Evolutionary conservation across 2,888 invertebrate genomes (phyloP).

Genomic region (Maniola hyperantus): DNA sequence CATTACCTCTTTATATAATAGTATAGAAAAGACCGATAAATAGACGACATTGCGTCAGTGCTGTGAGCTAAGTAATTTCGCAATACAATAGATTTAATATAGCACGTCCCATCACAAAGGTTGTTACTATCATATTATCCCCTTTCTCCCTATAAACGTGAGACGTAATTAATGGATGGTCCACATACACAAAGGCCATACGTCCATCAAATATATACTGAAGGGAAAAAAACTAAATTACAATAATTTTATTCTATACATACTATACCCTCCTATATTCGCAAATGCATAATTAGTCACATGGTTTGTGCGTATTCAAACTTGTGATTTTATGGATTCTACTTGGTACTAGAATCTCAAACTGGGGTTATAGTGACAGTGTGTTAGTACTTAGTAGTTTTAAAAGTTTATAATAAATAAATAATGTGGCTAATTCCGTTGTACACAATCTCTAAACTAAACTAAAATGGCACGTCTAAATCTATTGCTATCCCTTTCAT

Average conservation of each 20-base stretch:
- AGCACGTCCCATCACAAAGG: neutral
- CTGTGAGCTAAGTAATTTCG: too few relatives aligned
- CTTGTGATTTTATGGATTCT: constrained; percentile 22
- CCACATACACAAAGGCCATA: constrained; percentile 25
- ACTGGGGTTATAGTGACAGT: neutral
- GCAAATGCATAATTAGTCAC: constrained; percentile 32
- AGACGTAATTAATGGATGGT: constrained; percentile 11
- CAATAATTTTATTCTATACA: neutral
- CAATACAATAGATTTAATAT: neutral
- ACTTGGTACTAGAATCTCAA: constrained; percentile 15
- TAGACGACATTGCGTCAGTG: too few relatives aligned
- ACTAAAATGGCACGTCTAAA: too few relatives aligned
- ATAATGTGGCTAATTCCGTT: too few relatives aligned
- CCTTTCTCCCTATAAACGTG: neutral
- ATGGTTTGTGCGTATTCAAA: constrained; percentile 32
- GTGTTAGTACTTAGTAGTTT: constrained; percentile 3
- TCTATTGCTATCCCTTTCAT: too few relatives aligned
- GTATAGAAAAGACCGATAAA: too few relatives aligned
- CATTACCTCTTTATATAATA: too few relatives aligned
- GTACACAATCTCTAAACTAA: too few relatives aligned
- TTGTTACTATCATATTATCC: neutral
- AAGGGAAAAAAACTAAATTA: constrained; percentile 16
- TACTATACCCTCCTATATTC: constrained; percentile 11
- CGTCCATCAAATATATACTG: constrained; percentile 19
- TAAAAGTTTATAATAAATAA: neutral